phyloP scores from a whole-genome alignment of 2,113 vertebrate species.

The Prionailurus viverrinus region DNA sequence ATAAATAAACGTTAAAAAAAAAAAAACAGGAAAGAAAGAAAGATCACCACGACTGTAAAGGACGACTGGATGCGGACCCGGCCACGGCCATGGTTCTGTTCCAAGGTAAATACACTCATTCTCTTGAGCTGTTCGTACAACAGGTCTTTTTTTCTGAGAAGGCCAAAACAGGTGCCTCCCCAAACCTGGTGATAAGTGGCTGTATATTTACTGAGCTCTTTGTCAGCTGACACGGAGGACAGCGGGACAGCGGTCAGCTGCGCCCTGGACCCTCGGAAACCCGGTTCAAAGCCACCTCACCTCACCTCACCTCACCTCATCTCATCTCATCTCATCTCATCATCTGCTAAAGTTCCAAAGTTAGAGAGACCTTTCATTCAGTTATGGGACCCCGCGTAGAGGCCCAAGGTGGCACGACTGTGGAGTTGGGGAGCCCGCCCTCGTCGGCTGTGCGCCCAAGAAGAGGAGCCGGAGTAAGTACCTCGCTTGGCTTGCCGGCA shows the following conservation, averaged over 20 bases:
- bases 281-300: background rate
- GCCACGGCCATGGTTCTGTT: no score
- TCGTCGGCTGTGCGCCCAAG: fast-evolving
- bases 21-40: no score
- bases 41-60: fast-evolving
- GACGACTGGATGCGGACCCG: background rate
- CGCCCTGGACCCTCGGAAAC: background rate
- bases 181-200: background rate
- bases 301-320: background rate
- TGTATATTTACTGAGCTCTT: background rate
- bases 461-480: background rate
- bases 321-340: background rate
- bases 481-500: fast-evolving
- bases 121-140: background rate
- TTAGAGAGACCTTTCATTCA: background rate
- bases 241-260: background rate
- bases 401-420: background rate
- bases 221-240: background rate
- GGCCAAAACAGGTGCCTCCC: background rate
- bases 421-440: background rate
- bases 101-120: background rate
- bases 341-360: background rate
- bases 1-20: no score
- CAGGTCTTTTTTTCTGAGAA: background rate
- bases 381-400: background rate